A percentile compares a stretch with the other conserved stretches of the same genome.
These are phyloP conservation scores for Atethmia centrago DNA, from an alignment of 2,888 invertebrate species.

Conservation along the genomic window DNA sequence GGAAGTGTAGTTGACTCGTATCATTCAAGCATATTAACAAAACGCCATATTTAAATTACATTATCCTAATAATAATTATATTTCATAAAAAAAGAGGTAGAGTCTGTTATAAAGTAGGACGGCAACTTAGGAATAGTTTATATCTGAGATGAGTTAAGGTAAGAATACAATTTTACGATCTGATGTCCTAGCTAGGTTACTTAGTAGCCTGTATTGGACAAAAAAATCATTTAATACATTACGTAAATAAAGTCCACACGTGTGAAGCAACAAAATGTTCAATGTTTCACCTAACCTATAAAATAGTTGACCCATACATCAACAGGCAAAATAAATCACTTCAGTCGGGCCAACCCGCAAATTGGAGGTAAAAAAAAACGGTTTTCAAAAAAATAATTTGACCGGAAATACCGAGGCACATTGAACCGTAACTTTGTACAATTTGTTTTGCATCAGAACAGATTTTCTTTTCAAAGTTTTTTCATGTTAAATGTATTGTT, in stretches of 20 bases:
- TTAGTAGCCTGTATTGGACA: no score
- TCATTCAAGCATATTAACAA: neutral
- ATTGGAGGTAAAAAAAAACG: constrained; percentile 38
- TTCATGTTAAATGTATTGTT: neutral
- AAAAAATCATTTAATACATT: neutral
- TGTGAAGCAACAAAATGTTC: neutral
- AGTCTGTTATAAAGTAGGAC: no score
- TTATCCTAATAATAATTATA: no score
- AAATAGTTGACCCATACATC: constrained; percentile 43
- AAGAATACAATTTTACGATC: no score
- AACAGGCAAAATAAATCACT: constrained; percentile 48
- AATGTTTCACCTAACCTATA: constrained; percentile 24
- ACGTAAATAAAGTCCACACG: neutral
- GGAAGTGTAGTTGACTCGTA: neutral
- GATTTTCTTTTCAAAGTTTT: constrained; percentile 43
- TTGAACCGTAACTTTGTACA: constrained; percentile 45
- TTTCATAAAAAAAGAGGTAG: no score
- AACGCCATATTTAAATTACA: no score
- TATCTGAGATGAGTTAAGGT: no score
- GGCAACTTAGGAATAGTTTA: no score
- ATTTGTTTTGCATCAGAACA: constrained; percentile 52
- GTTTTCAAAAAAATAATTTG: constrained; percentile 54
- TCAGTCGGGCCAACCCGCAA: constrained; percentile 42
- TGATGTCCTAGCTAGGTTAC: no score
- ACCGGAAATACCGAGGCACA: constrained; percentile 52